These are phyloP conservation scores for Coracias cyanogaster DNA, from an alignment of 2,797 vertebrate species.

Conservation along the genomic window DNA sequence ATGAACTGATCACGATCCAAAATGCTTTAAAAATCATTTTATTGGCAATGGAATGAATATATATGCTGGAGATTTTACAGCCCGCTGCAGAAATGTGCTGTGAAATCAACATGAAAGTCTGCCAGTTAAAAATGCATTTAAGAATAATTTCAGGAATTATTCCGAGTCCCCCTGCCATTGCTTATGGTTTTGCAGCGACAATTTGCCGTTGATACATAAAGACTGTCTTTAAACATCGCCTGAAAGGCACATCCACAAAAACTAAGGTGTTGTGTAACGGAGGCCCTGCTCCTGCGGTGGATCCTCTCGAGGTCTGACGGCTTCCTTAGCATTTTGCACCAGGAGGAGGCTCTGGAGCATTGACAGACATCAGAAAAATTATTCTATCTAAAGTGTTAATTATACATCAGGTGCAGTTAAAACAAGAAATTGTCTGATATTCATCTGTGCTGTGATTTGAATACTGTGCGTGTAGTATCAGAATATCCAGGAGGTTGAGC, in stretches of 20 bases:
- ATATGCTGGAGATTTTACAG: not conserved
- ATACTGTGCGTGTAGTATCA: not conserved
- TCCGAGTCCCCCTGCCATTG: not conserved
- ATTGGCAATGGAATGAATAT: not conserved
- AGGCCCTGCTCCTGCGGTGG: not conserved
- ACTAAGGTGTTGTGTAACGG: not conserved
- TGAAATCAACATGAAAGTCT: not conserved
- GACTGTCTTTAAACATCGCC: not conserved
- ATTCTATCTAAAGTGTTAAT: not conserved
- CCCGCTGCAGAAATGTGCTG: not conserved
- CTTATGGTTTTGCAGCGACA: not conserved
- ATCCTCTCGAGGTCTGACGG: not conserved
- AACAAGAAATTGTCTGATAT: not conserved
- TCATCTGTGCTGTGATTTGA: not conserved
- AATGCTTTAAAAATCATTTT: not conserved
- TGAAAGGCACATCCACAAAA: not conserved
- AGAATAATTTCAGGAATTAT: not conserved
- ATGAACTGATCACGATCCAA: not conserved
- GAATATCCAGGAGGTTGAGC: not conserved
- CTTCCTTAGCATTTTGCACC: not conserved
- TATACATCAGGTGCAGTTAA: not conserved
- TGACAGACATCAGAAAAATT: slow-evolving; percentile 1
- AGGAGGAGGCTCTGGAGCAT: not conserved
- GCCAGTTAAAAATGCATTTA: not conserved
- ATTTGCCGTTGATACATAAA: not conserved